phyloP scores from a whole-genome alignment of 2,797 vertebrate species.

The Malacoctenus gilli region DNA sequence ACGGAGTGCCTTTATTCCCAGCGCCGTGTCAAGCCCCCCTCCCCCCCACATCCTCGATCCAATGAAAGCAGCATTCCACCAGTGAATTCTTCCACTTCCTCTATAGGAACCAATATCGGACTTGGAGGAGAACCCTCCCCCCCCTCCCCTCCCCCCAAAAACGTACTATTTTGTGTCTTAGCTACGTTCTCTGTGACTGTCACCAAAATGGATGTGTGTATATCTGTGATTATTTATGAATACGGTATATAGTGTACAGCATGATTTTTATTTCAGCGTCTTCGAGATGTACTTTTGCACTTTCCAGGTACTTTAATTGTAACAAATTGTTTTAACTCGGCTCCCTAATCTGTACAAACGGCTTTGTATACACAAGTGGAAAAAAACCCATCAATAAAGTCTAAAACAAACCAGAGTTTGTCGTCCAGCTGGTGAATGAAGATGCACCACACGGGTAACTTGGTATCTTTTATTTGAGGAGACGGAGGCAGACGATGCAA shows the following conservation, averaged over 20 bases:
- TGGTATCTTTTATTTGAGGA: too few species aligned
- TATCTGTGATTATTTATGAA: slow-evolving; percentile 92
- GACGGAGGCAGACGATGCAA: too few species aligned
- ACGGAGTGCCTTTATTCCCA: slow-evolving; percentile 79
- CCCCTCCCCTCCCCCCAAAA: too few species aligned
- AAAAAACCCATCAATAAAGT: slow-evolving; percentile 86
- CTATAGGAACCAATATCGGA: slow-evolving; percentile 47
- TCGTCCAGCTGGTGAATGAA: too few species aligned
- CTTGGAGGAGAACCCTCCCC: slow-evolving; percentile 39
- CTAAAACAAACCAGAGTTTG: too few species aligned
- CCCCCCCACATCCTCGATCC: slow-evolving; percentile 16
- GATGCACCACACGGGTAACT: too few species aligned
- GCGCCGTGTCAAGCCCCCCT: slow-evolving; percentile 38
- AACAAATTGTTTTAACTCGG: slow-evolving; percentile 88
- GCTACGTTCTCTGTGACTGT: slow-evolving; percentile 74
- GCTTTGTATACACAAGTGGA: slow-evolving; percentile 90
- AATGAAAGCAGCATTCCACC: slow-evolving; percentile 68
- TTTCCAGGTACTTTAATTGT: slow-evolving; percentile 93
- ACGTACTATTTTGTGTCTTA: slow-evolving; percentile 72
- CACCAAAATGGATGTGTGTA: slow-evolving; percentile 85
- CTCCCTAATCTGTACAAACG: slow-evolving; percentile 91
- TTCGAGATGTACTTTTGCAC: slow-evolving; percentile 90
- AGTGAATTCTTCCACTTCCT: slow-evolving; percentile 38
- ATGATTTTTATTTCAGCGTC: slow-evolving; percentile 88
- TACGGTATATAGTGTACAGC: slow-evolving; percentile 90